Base-by-base conservation (phyloP, 2,797 vertebrate genomes). In the Distichodus sexfasciatus region DNA sequence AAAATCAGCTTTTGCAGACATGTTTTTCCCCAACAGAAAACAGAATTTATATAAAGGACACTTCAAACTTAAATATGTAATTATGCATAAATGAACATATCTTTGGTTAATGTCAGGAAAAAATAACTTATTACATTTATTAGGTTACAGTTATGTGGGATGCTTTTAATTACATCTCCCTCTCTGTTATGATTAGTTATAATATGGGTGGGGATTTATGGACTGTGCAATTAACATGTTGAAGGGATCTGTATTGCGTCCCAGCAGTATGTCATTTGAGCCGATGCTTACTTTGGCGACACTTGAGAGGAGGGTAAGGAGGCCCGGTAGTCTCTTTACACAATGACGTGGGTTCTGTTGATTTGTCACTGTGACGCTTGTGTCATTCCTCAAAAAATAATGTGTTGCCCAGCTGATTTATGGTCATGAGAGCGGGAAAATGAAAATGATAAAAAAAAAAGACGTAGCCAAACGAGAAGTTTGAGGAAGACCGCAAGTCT, bases 191-290 rank as follows among this genome's bases (percentile, higher is more conserved):
- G 12, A 41, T 28, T 41, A 24, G 10, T n/a, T 58, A 4, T 58
- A 36, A 23, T 17, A 36, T 11, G 2, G 2, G 2, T 87, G 85
- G 83, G 81, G 83, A 87, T 84, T 75, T 81, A 83, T 85, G 84
- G 80, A 83, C 68, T 78, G 86, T 76, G 43, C 14, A 43, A 6
- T 29, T 79, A 85, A 84, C 78, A 83, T 84, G 80, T 17, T 10
- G 82, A 83, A 83, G 83, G 84, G 84, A 84, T 86, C 85, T 84
- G 58, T 83, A 84, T 85, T 87, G 82, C 87, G 87, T 79, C 76
- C 85, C 81, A 79, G 78, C 75, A 84, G 83, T 83, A 84, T 87
- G 82, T 80, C 72, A 79, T 84, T 72, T 88, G 87, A 88, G 80
- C 86, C 84, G 82, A 15, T 84, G 89, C 83, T 89, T 87, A 80